phyloP scores from a whole-genome alignment of 2,113 vertebrate genomes.

The Dipodomys spectabilis region DNA sequence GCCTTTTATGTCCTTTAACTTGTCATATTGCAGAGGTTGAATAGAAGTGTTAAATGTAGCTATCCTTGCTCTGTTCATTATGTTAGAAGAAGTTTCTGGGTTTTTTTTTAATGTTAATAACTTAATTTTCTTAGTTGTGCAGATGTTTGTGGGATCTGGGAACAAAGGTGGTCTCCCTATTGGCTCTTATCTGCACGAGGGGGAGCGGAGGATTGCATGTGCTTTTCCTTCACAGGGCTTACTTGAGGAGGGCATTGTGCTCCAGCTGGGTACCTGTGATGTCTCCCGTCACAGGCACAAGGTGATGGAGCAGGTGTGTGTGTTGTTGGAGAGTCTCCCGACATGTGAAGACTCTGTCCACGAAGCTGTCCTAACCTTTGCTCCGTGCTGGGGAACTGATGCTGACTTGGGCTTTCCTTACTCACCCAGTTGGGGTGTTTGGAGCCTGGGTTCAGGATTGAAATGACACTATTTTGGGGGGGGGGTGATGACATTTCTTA shows the following conservation, averaged over 20 bases:
- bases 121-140: no score
- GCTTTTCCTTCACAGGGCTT: not conserved
- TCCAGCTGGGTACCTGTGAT: not conserved
- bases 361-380: slow-evolving; percentile 10
- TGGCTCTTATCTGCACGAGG: not conserved
- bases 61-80: not conserved
- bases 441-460: not conserved
- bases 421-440: slow-evolving; percentile 31
- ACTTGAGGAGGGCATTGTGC: not conserved
- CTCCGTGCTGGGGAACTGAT: not conserved
- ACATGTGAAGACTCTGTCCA: not conserved
- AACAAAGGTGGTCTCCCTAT: rapidly evolving
- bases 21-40: not conserved
- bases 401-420: not conserved
- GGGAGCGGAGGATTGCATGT: not conserved
- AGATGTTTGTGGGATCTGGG: not conserved
- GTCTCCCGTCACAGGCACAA: not conserved
- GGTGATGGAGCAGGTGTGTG: not conserved
- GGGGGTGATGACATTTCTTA: slow-evolving; percentile 48
- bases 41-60: not conserved
- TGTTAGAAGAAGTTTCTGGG: not conserved
- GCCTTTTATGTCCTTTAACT: not conserved
- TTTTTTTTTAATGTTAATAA: not conserved
- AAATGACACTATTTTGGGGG: slow-evolving; percentile 56
- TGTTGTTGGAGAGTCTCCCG: not conserved